A percentile compares a stretch with the other conserved stretches of the same genome.
These are phyloP conservation scores for Florisuga fusca DNA, from an alignment of 2,797 vertebrate genomes.

Conservation along the genomic window DNA sequence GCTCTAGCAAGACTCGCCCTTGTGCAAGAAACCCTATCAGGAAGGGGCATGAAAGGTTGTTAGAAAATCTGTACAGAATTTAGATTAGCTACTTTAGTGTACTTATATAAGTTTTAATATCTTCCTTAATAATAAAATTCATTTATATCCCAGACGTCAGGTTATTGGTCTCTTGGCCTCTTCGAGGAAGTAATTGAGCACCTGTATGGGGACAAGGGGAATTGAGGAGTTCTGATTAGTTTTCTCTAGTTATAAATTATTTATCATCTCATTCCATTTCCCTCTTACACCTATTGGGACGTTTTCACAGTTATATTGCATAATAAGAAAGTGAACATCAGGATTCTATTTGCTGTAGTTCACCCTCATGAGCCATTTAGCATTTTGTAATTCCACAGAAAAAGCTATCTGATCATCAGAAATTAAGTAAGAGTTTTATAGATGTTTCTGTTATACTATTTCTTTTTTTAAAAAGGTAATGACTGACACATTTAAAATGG, in stretches of 20 bases:
- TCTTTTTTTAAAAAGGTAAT: not conserved
- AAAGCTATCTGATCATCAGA: slow-evolving; percentile 14
- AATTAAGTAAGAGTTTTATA: slow-evolving; percentile 50
- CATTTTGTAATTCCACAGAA: slow-evolving; percentile 58
- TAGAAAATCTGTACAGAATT: slow-evolving; percentile 62
- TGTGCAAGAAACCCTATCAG: not conserved
- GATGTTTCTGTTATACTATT: not conserved
- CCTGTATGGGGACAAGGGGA: slow-evolving; percentile 67
- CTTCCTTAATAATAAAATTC: slow-evolving; percentile 73
- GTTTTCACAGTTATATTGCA: slow-evolving; percentile 42
- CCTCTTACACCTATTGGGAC: slow-evolving; percentile 55
- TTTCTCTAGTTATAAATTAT: slow-evolving; percentile 74
- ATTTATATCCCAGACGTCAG: slow-evolving; percentile 61
- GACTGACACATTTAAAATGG: slow-evolving; percentile 4
- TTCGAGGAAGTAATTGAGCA: slow-evolving; percentile 63
- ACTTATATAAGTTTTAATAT: slow-evolving; percentile 72
- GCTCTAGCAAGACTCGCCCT: not conserved
- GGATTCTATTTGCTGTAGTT: slow-evolving; percentile 53
- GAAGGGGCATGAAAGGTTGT: slow-evolving; percentile 50
- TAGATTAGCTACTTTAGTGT: slow-evolving; percentile 70
- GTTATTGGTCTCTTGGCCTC: slow-evolving; percentile 69
- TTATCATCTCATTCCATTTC: slow-evolving; percentile 69
- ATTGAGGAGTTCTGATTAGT: slow-evolving; percentile 68
- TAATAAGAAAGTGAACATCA: slow-evolving; percentile 66
- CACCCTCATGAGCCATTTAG: slow-evolving; percentile 58